Evolutionary conservation across 2,113 vertebrate species (phyloP).

Genomic region (Equus przewalskii): DNA sequence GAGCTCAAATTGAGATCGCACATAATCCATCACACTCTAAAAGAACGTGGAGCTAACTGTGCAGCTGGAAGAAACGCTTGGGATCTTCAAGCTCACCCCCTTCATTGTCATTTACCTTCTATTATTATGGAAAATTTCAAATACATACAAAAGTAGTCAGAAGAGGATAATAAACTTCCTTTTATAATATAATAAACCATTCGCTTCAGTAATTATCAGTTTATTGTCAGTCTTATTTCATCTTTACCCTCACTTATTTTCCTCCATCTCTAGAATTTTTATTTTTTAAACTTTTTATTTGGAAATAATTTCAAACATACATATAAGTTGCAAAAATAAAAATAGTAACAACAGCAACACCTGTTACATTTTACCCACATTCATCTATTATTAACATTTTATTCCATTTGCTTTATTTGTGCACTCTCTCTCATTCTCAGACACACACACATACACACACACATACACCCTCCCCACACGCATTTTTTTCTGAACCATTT

Average conservation of each 20-base stretch:
- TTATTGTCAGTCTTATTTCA: background rate
- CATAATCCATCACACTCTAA: background rate
- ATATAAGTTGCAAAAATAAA: background rate
- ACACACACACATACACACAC: no score
- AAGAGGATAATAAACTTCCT: background rate
- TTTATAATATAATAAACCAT: background rate
- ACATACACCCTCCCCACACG: accelerated
- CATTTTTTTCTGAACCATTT: background rate
- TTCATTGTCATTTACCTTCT: background rate
- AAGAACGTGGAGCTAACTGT: background rate
- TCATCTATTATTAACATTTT: background rate
- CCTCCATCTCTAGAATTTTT: background rate
- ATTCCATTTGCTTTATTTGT: background rate
- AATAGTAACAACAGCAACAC: background rate
- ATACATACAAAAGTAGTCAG: background rate
- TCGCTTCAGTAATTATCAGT: background rate
- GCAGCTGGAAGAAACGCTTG: background rate
- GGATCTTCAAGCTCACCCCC: background rate
- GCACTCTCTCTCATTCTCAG: background rate
- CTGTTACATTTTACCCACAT: background rate
- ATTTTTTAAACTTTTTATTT: background rate
- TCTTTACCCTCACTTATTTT: background rate
- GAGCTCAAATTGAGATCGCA: background rate
- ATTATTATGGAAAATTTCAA: background rate
- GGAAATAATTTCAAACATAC: conserved; percentile 13